Conservation (phyloP, 2,888 invertebrate species). For the Mamestra brassicae region DNA sequence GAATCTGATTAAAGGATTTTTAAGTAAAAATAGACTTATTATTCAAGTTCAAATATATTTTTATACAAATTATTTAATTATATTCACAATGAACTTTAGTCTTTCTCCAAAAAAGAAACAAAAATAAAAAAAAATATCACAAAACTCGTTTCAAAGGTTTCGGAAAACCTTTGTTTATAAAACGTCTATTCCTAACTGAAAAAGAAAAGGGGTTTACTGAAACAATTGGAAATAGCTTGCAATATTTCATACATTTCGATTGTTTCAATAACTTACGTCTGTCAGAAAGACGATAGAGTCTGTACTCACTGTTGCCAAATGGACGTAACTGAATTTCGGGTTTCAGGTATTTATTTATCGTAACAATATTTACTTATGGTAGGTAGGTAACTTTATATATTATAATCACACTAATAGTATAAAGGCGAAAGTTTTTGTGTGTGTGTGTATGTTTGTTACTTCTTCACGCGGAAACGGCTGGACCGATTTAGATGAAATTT, state of each 20-base stretch:
- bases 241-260: slow-evolving; percentile 79
- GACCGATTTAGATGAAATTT: too few species aligned
- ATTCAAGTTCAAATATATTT: neutral
- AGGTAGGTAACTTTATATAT: neutral
- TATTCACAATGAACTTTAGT: neutral
- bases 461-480: too few species aligned
- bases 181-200: slow-evolving; percentile 60
- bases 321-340: slow-evolving; percentile 31
- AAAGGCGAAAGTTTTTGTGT: too few species aligned
- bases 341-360: slow-evolving; percentile 27
- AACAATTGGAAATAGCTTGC: slow-evolving; percentile 70
- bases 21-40: too few species aligned
- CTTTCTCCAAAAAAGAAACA: neutral
- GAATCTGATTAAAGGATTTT: neutral
- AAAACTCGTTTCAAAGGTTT: neutral
- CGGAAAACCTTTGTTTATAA: slow-evolving; percentile 28
- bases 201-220: slow-evolving; percentile 62
- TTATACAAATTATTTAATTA: neutral
- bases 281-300: slow-evolving; percentile 76
- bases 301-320: slow-evolving; percentile 30
- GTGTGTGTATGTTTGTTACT: too few species aligned
- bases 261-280: slow-evolving; percentile 79
- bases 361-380: neutral
- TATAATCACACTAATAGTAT: too few species aligned
- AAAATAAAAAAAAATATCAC: neutral